These are phyloP conservation scores for Xylota segnis DNA, from an alignment of 2,888 invertebrate genomes.

Conservation along the genomic window DNA sequence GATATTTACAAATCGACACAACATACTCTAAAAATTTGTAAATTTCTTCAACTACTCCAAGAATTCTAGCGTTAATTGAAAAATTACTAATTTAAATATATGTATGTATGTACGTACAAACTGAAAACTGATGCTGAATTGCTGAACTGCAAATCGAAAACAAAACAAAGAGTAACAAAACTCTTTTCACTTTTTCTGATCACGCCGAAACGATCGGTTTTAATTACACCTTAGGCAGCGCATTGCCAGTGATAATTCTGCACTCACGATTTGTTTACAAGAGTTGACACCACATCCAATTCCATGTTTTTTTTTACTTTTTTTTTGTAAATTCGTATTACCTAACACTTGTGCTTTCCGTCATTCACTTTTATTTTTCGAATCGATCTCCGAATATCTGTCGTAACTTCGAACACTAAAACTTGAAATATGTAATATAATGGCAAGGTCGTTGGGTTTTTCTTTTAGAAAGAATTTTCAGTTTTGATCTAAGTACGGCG, in stretches of 20 bases:
- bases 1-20: neutral
- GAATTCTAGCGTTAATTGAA: slow-evolving; percentile 31
- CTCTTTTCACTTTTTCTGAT: neutral
- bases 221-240: neutral
- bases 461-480: slow-evolving; percentile 10
- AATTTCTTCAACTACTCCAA: neutral
- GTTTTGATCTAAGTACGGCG: neutral
- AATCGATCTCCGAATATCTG: neutral
- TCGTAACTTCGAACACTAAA: neutral
- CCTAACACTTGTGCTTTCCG: neutral
- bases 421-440: neutral
- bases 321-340: neutral
- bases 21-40: neutral
- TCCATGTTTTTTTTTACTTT: neutral
- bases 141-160: neutral
- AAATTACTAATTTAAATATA: slow-evolving; percentile 11
- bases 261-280: slow-evolving; percentile 25
- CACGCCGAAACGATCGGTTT: neutral
- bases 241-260: neutral
- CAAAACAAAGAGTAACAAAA: neutral
- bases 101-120: neutral
- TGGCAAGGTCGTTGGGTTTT: slow-evolving; percentile 39
- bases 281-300: neutral
- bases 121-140: neutral
- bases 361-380: slow-evolving; percentile 2